These are phyloP conservation scores for Pelodytes ibericus DNA, from an alignment of 2,797 vertebrate species.

Conservation along the genomic window DNA sequence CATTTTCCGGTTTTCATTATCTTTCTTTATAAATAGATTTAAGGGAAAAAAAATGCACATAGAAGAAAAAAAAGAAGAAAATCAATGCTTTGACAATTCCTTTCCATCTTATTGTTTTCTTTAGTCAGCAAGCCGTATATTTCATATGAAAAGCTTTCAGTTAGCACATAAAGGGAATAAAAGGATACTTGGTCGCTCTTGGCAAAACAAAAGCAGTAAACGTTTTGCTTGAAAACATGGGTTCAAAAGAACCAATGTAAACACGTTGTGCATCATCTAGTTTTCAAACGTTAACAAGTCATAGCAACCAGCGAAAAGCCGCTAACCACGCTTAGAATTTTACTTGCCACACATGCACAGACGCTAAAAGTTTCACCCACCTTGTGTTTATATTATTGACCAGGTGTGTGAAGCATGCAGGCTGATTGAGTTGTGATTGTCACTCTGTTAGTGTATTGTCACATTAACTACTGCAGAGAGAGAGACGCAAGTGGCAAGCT, in stretches of 20 bases:
- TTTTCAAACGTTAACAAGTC: no score
- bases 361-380: no score
- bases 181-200: background rate
- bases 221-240: background rate
- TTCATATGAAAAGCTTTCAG: slow-evolving; percentile 20
- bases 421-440: no score
- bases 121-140: slow-evolving; percentile 21
- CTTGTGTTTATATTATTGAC: no score
- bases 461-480: no score
- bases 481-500: no score
- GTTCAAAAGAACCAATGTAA: background rate
- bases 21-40: slow-evolving; percentile 38
- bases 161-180: background rate
- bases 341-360: no score
- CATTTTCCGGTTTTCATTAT: slow-evolving; percentile 44
- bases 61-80: background rate
- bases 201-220: background rate
- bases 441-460: no score
- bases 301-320: no score
- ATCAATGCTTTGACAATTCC: slow-evolving; percentile 34
- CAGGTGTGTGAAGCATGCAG: no score
- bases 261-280: no score
- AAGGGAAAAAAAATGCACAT: slow-evolving; percentile 17
- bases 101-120: slow-evolving; percentile 26
- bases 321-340: no score